Evolutionary conservation across 1,140 invertebrate species (phyloP), one percentile per base, ranked within the genome.

Genomic region (Amyelois transitella): DNA sequence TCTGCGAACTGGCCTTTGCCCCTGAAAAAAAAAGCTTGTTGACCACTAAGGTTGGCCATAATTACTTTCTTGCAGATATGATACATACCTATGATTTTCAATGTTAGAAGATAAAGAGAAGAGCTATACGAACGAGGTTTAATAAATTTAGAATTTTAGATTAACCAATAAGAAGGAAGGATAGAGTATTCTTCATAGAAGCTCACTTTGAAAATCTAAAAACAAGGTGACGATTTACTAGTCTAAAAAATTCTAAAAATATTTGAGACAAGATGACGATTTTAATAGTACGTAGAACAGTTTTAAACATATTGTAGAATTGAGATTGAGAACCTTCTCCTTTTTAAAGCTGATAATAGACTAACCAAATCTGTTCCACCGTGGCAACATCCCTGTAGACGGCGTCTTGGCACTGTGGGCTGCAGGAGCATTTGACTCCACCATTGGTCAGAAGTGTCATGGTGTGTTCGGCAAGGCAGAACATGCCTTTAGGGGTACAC

Each of bases 401-500:
- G 0, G 78, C 66, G 50, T 87, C 78, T 0, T 80, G 55, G 38
- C 89, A 90, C 24, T 81, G 81, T 43, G 75, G 78, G 6, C 62
- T 64, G 60, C 89, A 90, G 0, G 62, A 14, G 55, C 89, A 83
- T 0, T 65, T 67, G 1, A 53, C 45, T 17, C 68, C 68, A 2
- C 54, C 60, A 18, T 65, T 69, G 28, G 51, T 75, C 19, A 57
- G 24, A 18, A 82, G 51, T 4, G 54, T 49, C 0, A 61, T 54
- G 0, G 56, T 18, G 21, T 65, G 43, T 1, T 25, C 14, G 0
- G 66, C 53, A 43, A 90, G 60, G 49, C 89, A 90, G 5, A 55
- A 64, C 66, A 90, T 77, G 8, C 89, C 89, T 0, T 72, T 51
- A 1, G 78, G 60, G 6, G 59, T 65, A 57, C 89, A 90, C 3